Evolutionary conservation across 2,113 vertebrate genomes (phyloP).

Genomic region (Tachysurus fulvidraco): DNA sequence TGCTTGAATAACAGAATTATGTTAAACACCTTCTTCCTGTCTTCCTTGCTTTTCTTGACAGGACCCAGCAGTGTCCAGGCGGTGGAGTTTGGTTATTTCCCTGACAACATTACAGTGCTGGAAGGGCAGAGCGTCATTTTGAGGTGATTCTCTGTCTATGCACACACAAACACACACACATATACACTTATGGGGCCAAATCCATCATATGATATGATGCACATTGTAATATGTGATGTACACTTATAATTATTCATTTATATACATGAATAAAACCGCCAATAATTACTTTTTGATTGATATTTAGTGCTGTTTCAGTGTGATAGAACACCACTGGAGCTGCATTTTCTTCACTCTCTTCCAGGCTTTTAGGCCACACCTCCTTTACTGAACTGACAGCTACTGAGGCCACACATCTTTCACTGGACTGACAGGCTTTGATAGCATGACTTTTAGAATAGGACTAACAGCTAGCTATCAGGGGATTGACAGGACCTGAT

Average conservation of each 20-base stretch:
- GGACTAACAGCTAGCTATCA: neutral
- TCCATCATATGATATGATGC: neutral
- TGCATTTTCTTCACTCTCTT: neutral
- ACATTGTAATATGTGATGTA: neutral
- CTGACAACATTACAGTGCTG: conserved; percentile 78
- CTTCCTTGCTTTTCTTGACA: conserved; percentile 63
- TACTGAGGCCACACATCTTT: neutral
- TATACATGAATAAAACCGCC: neutral
- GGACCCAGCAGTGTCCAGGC: conserved; percentile 64
- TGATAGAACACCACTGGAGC: neutral
- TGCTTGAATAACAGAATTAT: conserved; percentile 53
- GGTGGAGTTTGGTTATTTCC: conserved; percentile 73
- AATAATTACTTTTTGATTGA: neutral
- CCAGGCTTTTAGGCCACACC: neutral
- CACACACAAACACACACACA: conserved; percentile 2
- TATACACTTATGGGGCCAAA: neutral
- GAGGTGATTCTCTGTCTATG: conserved; percentile 60
- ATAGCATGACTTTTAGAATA: neutral
- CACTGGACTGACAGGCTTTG: neutral
- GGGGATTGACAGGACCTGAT: neutral
- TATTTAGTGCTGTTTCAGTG: neutral
- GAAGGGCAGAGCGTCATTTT: conserved; percentile 75
- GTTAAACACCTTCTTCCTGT: conserved; percentile 50
- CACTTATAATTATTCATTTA: neutral
- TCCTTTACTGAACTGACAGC: neutral